Evolutionary conservation across 2,797 vertebrate genomes (phyloP).

Genomic region (Pangasius macronema): DNA sequence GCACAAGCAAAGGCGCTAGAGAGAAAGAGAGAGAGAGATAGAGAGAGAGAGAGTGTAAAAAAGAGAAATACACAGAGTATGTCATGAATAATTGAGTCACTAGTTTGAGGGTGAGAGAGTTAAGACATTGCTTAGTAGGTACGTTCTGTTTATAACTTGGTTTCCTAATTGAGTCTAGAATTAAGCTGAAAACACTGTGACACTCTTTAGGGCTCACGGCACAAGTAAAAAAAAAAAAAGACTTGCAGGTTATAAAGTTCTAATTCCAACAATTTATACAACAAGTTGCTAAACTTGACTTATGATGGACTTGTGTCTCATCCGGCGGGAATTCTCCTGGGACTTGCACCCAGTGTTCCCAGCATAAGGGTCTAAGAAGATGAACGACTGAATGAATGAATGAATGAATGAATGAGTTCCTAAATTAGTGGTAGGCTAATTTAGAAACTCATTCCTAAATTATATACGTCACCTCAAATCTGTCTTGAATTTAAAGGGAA

Average conservation of each 20-base stretch:
- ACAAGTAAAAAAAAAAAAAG: background rate
- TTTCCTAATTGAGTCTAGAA: too few relatives aligned
- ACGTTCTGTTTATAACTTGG: too few relatives aligned
- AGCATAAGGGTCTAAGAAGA: background rate
- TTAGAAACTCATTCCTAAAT: too few relatives aligned
- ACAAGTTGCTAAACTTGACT: background rate
- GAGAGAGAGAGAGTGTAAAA: background rate
- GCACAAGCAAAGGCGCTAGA: background rate
- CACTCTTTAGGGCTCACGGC: background rate
- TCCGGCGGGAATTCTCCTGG: background rate
- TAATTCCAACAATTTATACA: background rate
- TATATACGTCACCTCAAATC: background rate
- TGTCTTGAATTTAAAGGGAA: background rate
- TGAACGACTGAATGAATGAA: background rate
- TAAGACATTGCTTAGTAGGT: too few relatives aligned
- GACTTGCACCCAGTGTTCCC: background rate
- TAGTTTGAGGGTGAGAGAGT: too few relatives aligned
- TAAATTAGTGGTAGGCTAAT: too few relatives aligned
- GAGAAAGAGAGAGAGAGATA: background rate
- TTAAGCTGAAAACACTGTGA: background rate
- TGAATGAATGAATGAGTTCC: background rate
- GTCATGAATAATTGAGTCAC: constrained; percentile 76
- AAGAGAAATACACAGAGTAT: background rate
- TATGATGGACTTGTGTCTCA: background rate
- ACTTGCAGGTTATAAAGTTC: background rate